phyloP scores from a whole-genome alignment of 2,113 vertebrate genomes.

The Microtus richardsoni region DNA sequence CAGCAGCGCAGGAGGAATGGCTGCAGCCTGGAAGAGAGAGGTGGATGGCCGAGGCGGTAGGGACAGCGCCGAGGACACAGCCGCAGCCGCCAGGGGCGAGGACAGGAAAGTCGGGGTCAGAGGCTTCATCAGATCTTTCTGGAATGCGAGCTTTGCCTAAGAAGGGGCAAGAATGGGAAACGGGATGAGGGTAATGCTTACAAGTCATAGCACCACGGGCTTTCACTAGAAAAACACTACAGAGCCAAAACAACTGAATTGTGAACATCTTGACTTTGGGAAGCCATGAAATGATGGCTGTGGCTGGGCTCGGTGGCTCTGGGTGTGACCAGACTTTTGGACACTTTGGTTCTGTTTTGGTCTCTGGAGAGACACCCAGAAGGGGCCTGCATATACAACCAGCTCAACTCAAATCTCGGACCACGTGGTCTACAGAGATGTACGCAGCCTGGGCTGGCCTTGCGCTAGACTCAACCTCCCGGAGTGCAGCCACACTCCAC shows the following conservation, averaged over 20 bases:
- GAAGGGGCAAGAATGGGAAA: constrained; percentile 38
- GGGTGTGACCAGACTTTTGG: neutral
- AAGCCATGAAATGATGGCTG: neutral
- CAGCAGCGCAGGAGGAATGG: constrained; percentile 91
- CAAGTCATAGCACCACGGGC: neutral
- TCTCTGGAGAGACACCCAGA: neutral
- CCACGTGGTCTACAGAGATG: neutral
- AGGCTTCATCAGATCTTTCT: constrained; percentile 94
- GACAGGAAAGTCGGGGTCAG: constrained; percentile 93
- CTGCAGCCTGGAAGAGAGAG: constrained; percentile 91
- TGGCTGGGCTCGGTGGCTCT: neutral
- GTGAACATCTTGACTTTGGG: neutral
- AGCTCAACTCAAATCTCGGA: neutral
- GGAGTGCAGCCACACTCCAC: neutral
- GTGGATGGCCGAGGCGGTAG: constrained; percentile 91
- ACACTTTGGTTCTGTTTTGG: neutral
- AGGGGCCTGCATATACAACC: neutral
- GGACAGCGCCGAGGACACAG: constrained; percentile 89
- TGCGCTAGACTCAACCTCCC: neutral
- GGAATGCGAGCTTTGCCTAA: constrained; percentile 93
- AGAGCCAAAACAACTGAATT: neutral
- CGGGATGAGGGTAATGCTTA: neutral
- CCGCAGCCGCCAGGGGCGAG: constrained; percentile 88
- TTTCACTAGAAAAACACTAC: neutral
- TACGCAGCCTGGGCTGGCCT: neutral